Conservation (phyloP, 2,113 vertebrate species). For the Girardinichthys multiradiatus region DNA sequence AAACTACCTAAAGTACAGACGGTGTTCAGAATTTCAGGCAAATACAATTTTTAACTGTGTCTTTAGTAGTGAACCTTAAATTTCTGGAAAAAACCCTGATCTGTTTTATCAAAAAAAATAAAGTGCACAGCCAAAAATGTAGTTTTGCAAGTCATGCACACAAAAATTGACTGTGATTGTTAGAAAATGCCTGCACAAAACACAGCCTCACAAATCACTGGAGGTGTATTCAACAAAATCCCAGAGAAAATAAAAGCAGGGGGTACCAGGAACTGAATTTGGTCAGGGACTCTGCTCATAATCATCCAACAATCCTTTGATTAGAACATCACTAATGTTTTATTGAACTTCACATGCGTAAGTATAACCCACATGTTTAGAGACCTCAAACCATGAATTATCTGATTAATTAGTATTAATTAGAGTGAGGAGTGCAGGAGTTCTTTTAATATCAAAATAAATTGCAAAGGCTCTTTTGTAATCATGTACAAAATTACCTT, state of each 20-base stretch:
- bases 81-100: not conserved
- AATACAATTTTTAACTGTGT: not conserved
- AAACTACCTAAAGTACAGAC: not conserved
- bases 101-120: too few relatives aligned
- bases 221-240: too few relatives aligned
- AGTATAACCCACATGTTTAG: not conserved
- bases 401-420: not conserved
- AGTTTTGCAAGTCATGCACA: too few relatives aligned
- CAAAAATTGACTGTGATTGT: too few relatives aligned
- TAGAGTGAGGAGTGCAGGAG: not conserved
- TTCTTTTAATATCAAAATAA: not conserved
- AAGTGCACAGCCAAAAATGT: too few relatives aligned
- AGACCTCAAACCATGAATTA: not conserved
- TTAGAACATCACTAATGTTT: not conserved
- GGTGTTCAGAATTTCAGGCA: not conserved
- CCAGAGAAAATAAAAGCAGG: too few relatives aligned
- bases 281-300: too few relatives aligned
- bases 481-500: not conserved
- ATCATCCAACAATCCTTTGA: too few relatives aligned
- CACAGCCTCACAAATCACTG: too few relatives aligned
- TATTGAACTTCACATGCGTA: not conserved
- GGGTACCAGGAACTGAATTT: too few relatives aligned
- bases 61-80: not conserved
- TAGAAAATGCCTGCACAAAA: too few relatives aligned
- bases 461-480: not conserved